phyloP scores from a whole-genome alignment of 92 coral and sea anemone genomes.

The Chrysogorgia sp. region DNA sequence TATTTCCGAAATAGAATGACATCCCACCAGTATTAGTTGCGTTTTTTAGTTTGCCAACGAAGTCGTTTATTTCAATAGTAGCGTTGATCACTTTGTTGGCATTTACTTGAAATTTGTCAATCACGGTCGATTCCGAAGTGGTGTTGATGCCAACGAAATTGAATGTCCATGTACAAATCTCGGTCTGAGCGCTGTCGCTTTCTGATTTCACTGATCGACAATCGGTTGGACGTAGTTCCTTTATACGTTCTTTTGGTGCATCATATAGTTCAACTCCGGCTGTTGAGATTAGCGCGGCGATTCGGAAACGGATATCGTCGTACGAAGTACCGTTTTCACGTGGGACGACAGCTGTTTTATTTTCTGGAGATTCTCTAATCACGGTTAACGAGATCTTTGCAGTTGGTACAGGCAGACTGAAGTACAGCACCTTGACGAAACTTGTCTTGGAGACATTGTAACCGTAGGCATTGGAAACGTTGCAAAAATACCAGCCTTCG shows the following conservation, averaged over 20 bases:
- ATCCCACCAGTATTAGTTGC: conserved; percentile 28
- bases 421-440: conserved; percentile 57
- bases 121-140: conserved; percentile 45
- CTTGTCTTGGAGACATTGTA: conserved; percentile 53
- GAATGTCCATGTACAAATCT: conserved; percentile 56
- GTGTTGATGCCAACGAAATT: conserved; percentile 54
- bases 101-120: conserved; percentile 43
- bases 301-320: background rate
- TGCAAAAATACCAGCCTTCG: conserved; percentile 71
- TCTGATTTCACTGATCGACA: conserved; percentile 48
- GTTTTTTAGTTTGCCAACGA: conserved; percentile 38
- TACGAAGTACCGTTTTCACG: background rate
- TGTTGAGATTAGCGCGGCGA: background rate
- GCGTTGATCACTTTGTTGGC: conserved; percentile 59
- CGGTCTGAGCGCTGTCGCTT: conserved; percentile 10
- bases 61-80: conserved; percentile 38
- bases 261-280: background rate
- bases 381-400: conserved; percentile 37
- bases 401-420: conserved; percentile 58
- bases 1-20: background rate
- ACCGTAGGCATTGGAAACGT: conserved; percentile 67
- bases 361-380: background rate
- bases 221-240: background rate
- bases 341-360: background rate
- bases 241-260: background rate